phyloP scores from a whole-genome alignment of 2,113 vertebrate genomes.

The Brachyistius frenatus region DNA sequence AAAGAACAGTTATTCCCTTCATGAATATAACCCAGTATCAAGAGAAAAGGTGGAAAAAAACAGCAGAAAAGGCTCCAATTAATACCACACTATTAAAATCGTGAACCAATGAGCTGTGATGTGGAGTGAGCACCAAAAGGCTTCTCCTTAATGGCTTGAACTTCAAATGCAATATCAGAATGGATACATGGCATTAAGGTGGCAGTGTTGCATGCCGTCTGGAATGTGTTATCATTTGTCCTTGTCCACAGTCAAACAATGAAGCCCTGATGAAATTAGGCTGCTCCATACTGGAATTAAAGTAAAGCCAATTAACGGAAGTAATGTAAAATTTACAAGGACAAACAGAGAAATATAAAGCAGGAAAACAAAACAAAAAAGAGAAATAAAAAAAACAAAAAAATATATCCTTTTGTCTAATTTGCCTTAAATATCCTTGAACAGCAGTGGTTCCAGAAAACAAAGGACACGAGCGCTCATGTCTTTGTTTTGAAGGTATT shows the following conservation, averaged over 20 bases:
- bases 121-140: conserved; percentile 83
- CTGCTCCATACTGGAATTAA: conserved; percentile 76
- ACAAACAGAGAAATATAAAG: conserved; percentile 42
- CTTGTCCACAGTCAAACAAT: conserved; percentile 89
- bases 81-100: conserved; percentile 90
- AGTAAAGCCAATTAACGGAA: conserved; percentile 76
- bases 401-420: conserved; percentile 25
- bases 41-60: conserved; percentile 57
- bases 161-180: conserved; percentile 90
- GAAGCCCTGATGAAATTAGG: conserved; percentile 88
- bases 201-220: conserved; percentile 90
- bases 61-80: conserved; percentile 85
- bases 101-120: conserved; percentile 93
- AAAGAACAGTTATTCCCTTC: conserved; percentile 83
- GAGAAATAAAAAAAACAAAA: neutral
- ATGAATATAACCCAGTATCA: conserved; percentile 68
- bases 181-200: conserved; percentile 93
- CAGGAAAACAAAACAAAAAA: conserved; percentile 29
- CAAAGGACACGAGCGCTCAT: conserved; percentile 14
- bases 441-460: conserved; percentile 35
- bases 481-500: conserved; percentile 50
- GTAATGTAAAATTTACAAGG: conserved; percentile 55
- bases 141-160: conserved; percentile 91
- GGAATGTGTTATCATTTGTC: conserved; percentile 91
- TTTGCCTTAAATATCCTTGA: conserved; percentile 42